Evolutionary conservation across 2,113 vertebrate species (phyloP).

Genomic region (Xiphorhynchus elegans): DNA sequence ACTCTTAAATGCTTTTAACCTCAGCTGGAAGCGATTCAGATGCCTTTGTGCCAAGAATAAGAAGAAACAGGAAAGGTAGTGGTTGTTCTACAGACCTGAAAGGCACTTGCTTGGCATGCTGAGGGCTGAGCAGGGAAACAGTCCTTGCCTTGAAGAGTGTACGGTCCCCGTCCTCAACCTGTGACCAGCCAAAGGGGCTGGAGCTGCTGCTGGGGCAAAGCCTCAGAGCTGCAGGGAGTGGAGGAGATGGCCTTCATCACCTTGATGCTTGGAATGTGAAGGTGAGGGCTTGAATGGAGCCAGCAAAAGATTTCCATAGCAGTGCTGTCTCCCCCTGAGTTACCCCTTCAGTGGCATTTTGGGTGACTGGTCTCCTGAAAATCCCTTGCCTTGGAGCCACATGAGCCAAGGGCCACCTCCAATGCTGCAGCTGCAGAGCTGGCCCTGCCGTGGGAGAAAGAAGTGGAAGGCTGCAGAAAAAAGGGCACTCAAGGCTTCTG

Average conservation of each 20-base stretch:
- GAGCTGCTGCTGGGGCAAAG: background rate
- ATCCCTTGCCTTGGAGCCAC: background rate
- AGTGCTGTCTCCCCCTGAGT: accelerated
- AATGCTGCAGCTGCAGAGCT: background rate
- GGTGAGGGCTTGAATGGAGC: background rate
- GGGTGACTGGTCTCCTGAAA: background rate
- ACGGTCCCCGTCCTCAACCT: background rate
- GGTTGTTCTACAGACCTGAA: background rate
- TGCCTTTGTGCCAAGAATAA: slow-evolving; percentile 50
- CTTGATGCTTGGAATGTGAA: background rate
- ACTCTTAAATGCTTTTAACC: slow-evolving; percentile 24
- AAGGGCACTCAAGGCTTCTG: background rate
- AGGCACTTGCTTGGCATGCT: background rate
- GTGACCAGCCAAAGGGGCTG: background rate
- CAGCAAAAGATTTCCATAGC: accelerated
- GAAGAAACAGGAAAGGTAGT: slow-evolving; percentile 53
- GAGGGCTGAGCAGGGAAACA: background rate
- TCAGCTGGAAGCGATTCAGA: slow-evolving; percentile 25
- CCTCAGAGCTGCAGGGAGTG: background rate
- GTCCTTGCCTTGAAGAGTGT: background rate
- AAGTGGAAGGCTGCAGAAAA: background rate
- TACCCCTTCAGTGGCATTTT: accelerated
- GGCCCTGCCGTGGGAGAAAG: accelerated
- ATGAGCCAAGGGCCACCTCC: accelerated
- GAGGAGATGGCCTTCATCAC: background rate